A percentile compares a stretch with the other conserved stretches of the same genome.
These are phyloP conservation scores for Bombus breviceps DNA, from an alignment of 1,140 invertebrate genomes.

Conservation along the genomic window DNA sequence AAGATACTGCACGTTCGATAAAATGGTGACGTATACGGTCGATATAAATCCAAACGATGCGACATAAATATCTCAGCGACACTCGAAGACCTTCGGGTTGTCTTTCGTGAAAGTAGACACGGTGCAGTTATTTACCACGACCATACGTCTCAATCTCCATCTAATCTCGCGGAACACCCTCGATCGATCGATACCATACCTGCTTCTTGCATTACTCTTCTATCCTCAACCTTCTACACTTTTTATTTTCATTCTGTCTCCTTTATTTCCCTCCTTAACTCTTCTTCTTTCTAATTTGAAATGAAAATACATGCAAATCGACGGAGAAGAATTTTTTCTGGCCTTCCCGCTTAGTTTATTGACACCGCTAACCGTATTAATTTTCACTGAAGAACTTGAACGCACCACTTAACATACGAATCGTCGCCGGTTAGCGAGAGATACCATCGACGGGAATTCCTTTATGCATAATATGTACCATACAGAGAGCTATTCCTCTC, in stretches of 20 bases:
- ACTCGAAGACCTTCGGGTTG: background rate
- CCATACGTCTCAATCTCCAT: slow-evolving; percentile 30
- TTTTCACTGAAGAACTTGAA: slow-evolving; percentile 43
- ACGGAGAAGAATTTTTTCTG: slow-evolving; percentile 17
- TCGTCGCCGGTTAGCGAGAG: slow-evolving; percentile 38
- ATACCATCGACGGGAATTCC: background rate
- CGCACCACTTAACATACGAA: slow-evolving; percentile 61
- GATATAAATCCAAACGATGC: background rate
- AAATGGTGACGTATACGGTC: background rate
- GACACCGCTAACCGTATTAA: slow-evolving; percentile 51
- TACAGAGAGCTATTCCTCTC: background rate
- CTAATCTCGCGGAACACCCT: slow-evolving; percentile 38
- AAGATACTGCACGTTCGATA: background rate
- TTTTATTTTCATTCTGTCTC: too few relatives aligned
- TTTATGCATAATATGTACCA: background rate
- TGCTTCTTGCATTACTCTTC: slow-evolving; percentile 13
- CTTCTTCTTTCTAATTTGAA: background rate
- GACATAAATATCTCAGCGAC: background rate
- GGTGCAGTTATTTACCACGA: slow-evolving; percentile 3
- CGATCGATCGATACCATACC: slow-evolving; percentile 35
- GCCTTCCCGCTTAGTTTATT: slow-evolving; percentile 27
- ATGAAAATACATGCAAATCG: slow-evolving; percentile 58
- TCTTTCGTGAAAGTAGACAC: slow-evolving; percentile 6
- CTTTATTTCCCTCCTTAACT: background rate
- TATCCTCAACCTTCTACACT: background rate